Conservation (phyloP, 1,140 invertebrate species). For the Vanessa tameamea region DNA sequence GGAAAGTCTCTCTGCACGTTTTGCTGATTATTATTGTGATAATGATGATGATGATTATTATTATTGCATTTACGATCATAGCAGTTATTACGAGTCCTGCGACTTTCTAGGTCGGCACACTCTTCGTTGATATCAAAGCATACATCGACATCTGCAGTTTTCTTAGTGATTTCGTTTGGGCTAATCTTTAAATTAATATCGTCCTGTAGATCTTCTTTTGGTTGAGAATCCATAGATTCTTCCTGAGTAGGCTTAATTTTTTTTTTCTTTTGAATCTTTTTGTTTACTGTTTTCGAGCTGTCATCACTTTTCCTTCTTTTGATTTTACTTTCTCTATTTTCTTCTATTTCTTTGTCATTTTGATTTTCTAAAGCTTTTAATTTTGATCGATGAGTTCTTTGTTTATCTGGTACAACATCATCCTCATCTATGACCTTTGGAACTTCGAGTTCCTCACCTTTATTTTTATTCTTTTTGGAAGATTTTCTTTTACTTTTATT, state of each 20-base stretch:
- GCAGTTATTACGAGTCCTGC: slow-evolving; percentile 31
- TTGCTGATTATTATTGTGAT: slow-evolving; percentile 11
- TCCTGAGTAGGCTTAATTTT: not conserved
- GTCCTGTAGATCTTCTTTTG: not conserved
- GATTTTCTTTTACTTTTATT: not conserved
- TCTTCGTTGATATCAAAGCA: slow-evolving; percentile 40
- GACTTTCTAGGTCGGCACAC: slow-evolving; percentile 36
- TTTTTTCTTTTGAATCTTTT: not conserved
- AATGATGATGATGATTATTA: too few relatives aligned
- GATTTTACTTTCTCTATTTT: not conserved
- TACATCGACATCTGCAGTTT: slow-evolving; percentile 12
- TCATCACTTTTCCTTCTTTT: not conserved
- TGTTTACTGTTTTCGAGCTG: not conserved
- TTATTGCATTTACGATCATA: not conserved
- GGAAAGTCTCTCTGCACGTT: slow-evolving; percentile 19
- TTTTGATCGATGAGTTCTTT: not conserved
- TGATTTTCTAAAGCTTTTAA: not conserved
- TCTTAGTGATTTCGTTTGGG: not conserved
- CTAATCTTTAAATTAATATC: not conserved
- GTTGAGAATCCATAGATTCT: not conserved
- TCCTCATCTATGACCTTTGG: not conserved
- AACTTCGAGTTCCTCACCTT: not conserved
- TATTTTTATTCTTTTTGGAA: not conserved
- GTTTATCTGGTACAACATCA: not conserved
- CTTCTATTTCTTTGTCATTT: slow-evolving; percentile 3